Base-by-base conservation (phyloP, 30 jellyfish, hydroid and myxozoan genomes). In the Aurelia aurita region DNA sequence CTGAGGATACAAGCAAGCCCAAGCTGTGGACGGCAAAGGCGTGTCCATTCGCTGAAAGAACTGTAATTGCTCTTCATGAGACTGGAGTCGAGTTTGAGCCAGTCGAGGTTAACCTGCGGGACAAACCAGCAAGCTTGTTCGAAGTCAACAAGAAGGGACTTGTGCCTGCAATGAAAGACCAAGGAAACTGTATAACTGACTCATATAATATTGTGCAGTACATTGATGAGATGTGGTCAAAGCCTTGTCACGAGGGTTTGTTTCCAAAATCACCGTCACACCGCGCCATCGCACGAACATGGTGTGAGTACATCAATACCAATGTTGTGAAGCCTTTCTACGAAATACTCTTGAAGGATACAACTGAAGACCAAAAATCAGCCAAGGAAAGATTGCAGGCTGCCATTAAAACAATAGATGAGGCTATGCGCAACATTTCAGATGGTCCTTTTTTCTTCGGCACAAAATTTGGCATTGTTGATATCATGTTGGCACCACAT, bases 141-240 rank as follows among this genome's bases (percentile, higher is more conserved):
- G 85, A 78, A 70, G 91, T 87, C 27, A 87, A 87, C 87, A 21
- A 63, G 72, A 78, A 78, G 27, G 96, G 96, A 10, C 91, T 76
- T 32, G 96, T 87, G 0, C 96, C 96, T 2, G 91, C 91, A 22
- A 77, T 87, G 85, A 71, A 87, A 29, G 96, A 87, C 69, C 87
- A 69, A 47, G 88, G 91, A 47, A 29, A 62, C 22, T 26, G 74
- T 71, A n/a, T 87, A 27, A 57, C 15, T 19, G 96, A 87, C 23
- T 87, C 96, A 6, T 65, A 69, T 58, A 78, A 57, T 47, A 70
- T 77, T 22, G 16, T 87, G 81, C 91, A 72, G 57, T 87, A 87
- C 68, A 51, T 87, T 20, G 96, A 87, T 44, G 96, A 87, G 53
- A 87, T 69, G 87, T 87, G 96, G 96, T 26, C 60, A n/a, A 51